Evolutionary conservation across 2,113 vertebrate genomes (phyloP).

Genomic region (Pipra filicauda): DNA sequence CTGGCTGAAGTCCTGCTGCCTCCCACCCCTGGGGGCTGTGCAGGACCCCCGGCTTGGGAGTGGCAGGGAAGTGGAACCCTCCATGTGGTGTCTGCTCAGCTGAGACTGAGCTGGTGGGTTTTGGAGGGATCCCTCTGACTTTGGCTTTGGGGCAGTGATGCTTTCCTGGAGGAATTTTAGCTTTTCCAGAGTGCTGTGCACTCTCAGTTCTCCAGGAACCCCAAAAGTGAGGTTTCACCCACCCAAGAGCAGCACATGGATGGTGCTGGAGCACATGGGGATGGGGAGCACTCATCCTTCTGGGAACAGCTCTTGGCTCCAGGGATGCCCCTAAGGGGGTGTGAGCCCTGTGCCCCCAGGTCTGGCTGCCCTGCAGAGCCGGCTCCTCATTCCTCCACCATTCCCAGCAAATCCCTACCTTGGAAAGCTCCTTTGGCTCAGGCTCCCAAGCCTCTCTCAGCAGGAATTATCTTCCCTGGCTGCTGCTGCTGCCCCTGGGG

Average conservation of each 20-base stretch:
- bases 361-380: neutral
- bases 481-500: neutral
- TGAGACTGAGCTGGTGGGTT: neutral
- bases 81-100: fast-evolving
- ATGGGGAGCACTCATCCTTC: neutral
- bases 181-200: neutral
- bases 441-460: neutral
- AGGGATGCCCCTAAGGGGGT: neutral
- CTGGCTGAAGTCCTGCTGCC: neutral
- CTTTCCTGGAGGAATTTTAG: neutral
- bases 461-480: neutral
- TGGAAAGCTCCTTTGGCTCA: neutral
- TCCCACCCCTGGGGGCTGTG: neutral
- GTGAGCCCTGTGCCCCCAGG: fast-evolving
- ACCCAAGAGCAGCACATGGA: neutral
- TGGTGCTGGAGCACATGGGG: fast-evolving
- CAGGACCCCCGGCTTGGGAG: neutral
- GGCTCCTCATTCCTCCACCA: fast-evolving
- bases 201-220: fast-evolving
- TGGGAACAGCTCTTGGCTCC: neutral
- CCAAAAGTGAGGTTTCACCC: neutral
- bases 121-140: neutral
- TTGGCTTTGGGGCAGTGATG: neutral
- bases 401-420: neutral
- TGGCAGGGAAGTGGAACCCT: neutral